These are phyloP conservation scores for Oncorhynchus nerka DNA, from an alignment of 2,113 vertebrate species.

Conservation along the genomic window DNA sequence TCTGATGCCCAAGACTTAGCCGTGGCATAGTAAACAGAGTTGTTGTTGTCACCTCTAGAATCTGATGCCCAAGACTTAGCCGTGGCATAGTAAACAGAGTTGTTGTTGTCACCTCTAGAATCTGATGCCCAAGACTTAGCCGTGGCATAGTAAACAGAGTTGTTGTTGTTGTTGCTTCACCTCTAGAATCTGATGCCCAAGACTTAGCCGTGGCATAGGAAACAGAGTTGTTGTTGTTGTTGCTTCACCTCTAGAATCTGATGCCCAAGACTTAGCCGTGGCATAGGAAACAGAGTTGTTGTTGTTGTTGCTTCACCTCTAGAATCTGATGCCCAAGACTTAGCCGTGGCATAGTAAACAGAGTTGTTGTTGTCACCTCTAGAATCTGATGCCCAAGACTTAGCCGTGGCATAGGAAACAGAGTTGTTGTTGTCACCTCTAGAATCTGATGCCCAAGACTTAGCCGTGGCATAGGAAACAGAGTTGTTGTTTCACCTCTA, in stretches of 20 bases:
- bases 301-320: not conserved
- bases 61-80: constrained; percentile 18
- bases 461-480: not conserved
- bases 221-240: not conserved
- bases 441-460: constrained; percentile 58
- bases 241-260: constrained; percentile 52
- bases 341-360: not conserved
- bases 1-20: constrained; percentile 18
- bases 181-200: constrained; percentile 56
- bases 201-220: not conserved
- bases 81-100: not conserved
- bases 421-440: not conserved
- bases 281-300: not conserved
- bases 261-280: not conserved
- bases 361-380: not conserved
- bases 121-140: constrained; percentile 18
- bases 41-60: constrained; percentile 37
- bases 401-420: not conserved
- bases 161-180: not conserved
- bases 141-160: not conserved
- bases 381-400: constrained; percentile 58
- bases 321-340: constrained; percentile 58
- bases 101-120: constrained; percentile 37
- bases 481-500: constrained; percentile 8
- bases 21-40: not conserved